These are phyloP conservation scores for Pterocles orientalis DNA, from an alignment of 2,113 vertebrate species.

Conservation along the genomic window DNA sequence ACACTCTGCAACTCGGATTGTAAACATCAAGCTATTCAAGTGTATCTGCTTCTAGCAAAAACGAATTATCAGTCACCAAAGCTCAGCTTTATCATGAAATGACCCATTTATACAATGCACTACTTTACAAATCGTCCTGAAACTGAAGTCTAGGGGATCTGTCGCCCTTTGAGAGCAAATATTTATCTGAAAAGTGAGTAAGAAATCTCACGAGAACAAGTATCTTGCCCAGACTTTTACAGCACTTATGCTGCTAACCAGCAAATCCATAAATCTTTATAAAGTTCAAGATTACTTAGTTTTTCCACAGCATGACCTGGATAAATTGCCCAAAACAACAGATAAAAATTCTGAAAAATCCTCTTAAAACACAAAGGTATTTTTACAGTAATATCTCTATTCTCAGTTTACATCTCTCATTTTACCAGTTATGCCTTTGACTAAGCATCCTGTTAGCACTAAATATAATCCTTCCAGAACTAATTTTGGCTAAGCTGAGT, in stretches of 20 bases:
- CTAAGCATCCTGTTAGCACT: neutral
- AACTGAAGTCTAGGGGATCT: neutral
- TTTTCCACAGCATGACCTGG: neutral
- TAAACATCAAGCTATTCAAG: neutral
- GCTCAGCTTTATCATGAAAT: neutral
- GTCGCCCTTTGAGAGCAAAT: neutral
- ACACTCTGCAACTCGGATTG: neutral
- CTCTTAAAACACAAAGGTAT: neutral
- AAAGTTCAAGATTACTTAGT: neutral
- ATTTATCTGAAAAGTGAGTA: neutral
- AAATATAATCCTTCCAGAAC: neutral
- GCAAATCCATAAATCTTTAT: neutral
- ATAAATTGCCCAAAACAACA: neutral
- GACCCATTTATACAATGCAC: neutral
- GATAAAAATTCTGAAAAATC: neutral
- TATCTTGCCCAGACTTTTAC: neutral
- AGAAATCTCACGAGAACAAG: neutral
- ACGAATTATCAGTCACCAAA: neutral
- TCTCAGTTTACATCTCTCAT: neutral
- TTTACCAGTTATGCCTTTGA: neutral
- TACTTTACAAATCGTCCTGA: neutral
- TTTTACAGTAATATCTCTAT: neutral
- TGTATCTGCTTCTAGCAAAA: neutral
- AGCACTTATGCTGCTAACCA: neutral
- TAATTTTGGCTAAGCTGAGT: neutral